Conservation (phyloP, 2,113 vertebrate genomes). For the Rallus limicola region DNA sequence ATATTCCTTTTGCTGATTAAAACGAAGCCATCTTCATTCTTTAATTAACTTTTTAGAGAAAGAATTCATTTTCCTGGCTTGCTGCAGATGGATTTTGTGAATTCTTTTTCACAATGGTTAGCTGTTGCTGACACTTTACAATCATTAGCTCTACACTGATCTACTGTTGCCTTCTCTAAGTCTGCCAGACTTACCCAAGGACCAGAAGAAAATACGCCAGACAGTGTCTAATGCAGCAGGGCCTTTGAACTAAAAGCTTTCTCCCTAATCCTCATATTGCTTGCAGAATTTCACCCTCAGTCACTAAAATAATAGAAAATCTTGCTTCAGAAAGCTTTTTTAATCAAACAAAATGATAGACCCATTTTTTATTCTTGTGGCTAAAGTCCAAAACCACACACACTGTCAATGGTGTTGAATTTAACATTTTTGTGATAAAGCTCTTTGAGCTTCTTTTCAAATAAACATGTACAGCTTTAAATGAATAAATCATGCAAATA, state of each 20-base stretch:
- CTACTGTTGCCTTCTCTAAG: background rate
- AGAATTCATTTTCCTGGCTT: background rate
- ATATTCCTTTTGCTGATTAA: background rate
- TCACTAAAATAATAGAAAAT: slow-evolving; percentile 21
- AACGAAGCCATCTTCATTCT: background rate
- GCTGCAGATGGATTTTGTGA: background rate
- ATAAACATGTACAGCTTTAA: slow-evolving; percentile 76
- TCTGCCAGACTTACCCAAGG: background rate
- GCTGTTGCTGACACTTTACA: background rate
- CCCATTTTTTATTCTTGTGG: slow-evolving; percentile 14
- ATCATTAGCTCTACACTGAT: background rate
- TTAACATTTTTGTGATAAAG: slow-evolving; percentile 67
- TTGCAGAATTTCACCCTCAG: slow-evolving; percentile 2
- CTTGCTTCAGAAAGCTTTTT: slow-evolving; percentile 32
- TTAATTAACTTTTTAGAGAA: background rate
- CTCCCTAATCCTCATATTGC: background rate
- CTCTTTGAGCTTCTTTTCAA: slow-evolving; percentile 67
- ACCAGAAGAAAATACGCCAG: background rate
- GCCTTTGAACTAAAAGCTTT: background rate
- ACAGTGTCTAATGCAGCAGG: background rate
- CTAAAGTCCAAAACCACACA: slow-evolving; percentile 58
- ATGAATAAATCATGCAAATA: slow-evolving; percentile 80
- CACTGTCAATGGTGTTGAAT: slow-evolving; percentile 44
- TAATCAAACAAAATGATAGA: slow-evolving; percentile 14
- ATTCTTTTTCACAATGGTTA: background rate